These are phyloP conservation scores for Dolichoris vasculosae DNA, from an alignment of 1,140 invertebrate genomes.

Conservation along the genomic window DNA sequence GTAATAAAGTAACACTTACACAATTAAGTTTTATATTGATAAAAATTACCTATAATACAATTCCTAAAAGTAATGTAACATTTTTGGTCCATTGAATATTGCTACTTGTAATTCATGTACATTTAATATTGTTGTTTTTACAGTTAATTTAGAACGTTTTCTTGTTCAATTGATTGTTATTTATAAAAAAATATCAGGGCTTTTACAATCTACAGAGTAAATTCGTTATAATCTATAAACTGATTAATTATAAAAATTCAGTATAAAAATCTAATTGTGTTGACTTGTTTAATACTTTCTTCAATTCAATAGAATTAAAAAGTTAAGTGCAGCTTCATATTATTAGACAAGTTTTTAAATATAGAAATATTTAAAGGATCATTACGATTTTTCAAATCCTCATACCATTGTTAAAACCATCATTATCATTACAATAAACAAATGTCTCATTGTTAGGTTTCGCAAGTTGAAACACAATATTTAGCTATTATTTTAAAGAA, in stretches of 20 bases:
- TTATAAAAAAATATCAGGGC: constrained; percentile 42
- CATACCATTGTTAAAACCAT: neutral
- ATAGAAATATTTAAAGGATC: constrained; percentile 20
- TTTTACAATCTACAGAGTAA: constrained; percentile 28
- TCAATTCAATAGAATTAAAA: constrained; percentile 38
- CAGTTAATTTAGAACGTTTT: constrained; percentile 5
- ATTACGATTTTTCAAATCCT: neutral
- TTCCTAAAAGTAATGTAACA: constrained; percentile 40
- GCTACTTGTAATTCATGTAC: constrained; percentile 42
- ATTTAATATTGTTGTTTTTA: neutral
- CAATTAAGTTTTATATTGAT: constrained; percentile 12
- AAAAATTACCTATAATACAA: constrained; percentile 37
- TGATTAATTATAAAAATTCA: neutral
- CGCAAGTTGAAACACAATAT: too few relatives aligned
- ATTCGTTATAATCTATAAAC: constrained; percentile 14
- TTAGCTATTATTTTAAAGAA: too few relatives aligned
- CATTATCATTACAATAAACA: neutral
- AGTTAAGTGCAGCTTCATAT: neutral
- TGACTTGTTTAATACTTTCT: constrained; percentile 26
- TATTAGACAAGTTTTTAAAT: neutral
- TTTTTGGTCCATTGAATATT: constrained; percentile 53
- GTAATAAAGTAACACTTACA: constrained; percentile 32
- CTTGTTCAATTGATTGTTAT: constrained; percentile 3
- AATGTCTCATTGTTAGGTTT: neutral
- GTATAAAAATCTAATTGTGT: constrained; percentile 18